These are phyloP conservation scores for Euclidia mi DNA, from an alignment of 2,888 invertebrate genomes.

Conservation along the genomic window DNA sequence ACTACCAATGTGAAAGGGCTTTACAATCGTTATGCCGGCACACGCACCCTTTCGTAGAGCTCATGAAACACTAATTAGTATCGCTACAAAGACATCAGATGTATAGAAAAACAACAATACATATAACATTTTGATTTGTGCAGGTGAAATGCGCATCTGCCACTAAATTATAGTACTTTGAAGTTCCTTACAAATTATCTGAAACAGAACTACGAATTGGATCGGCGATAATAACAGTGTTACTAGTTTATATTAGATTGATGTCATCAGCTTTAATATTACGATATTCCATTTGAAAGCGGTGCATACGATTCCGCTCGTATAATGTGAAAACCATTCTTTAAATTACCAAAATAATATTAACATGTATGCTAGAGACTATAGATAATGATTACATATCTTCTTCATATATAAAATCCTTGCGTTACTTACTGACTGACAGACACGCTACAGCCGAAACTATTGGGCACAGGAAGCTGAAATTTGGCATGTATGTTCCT, in stretches of 20 bases:
- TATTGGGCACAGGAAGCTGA: too few relatives aligned
- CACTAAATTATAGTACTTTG: slow-evolving; percentile 43
- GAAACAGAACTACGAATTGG: slow-evolving; percentile 30
- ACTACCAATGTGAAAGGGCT: slow-evolving; percentile 9
- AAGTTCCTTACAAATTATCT: slow-evolving; percentile 29
- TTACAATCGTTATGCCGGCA: slow-evolving; percentile 15
- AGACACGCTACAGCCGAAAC: too few relatives aligned
- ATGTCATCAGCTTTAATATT: not conserved
- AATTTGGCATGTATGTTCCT: too few relatives aligned
- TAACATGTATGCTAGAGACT: too few relatives aligned
- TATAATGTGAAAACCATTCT: too few relatives aligned
- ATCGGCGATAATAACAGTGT: slow-evolving; percentile 31
- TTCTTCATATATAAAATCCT: too few relatives aligned
- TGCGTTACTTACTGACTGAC: too few relatives aligned
- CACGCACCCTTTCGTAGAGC: slow-evolving; percentile 22
- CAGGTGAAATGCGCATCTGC: slow-evolving; percentile 59
- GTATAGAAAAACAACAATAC: slow-evolving; percentile 29
- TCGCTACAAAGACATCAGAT: slow-evolving; percentile 35
- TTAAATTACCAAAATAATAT: too few relatives aligned
- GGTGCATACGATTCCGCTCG: too few relatives aligned
- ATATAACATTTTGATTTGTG: slow-evolving; percentile 47
- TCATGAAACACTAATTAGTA: slow-evolving; percentile 42
- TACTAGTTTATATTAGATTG: slow-evolving; percentile 3
- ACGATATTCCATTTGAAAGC: not conserved
- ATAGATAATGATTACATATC: too few relatives aligned